Evolutionary conservation across 2,113 vertebrate species (phyloP), one percentile per base, ranked within the genome.

Genomic region (Melierax canorus): DNA sequence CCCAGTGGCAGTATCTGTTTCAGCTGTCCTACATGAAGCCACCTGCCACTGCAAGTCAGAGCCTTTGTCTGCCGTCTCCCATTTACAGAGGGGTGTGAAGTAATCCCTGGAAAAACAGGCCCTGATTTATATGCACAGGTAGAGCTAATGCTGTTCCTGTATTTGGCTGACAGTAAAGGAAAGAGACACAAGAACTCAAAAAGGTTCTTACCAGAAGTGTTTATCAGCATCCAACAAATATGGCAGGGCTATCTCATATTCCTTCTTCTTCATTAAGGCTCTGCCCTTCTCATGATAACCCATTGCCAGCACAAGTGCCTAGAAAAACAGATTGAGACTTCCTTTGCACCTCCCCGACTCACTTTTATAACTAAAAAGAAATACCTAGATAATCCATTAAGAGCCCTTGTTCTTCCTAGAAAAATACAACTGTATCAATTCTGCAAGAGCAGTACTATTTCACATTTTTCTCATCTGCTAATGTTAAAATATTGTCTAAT

Each of bases 291-390:
- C 99, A 39, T 99, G 99, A 68, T 99, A 98, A 26, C 99, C 99
- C 99, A 99, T 99, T 14, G 99, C 99, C 92, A 99, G 96, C 95
- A 99, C 99, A 46, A 99, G 99, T 4, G 99, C 99, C 99, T 99
- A 90, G 64, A 69, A 71, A 98, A 93, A 69, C 66, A 93, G 22
- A 90, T n/a, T 11, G 12, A 91, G 71, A 53, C 7, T n/a, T 91
- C 50, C 62, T 59, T 38, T 71, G 43, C 62, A 73, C 43, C 18
- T 86, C 51, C 39, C 17, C 22, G 58, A 53, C 32, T 89, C 83
- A 72, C 55, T 62, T 91, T 15, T 29, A 38, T 15, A 95, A 78
- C 12, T 45, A 21, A 82, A 90, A 58, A 36, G 9, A 84, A 75
- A 8, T 19, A 60, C 12, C 9, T 63, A 76, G 17, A 9, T 58